Evolutionary conservation across 1,140 invertebrate species (phyloP).

Genomic region (Heliconius eleuchia): DNA sequence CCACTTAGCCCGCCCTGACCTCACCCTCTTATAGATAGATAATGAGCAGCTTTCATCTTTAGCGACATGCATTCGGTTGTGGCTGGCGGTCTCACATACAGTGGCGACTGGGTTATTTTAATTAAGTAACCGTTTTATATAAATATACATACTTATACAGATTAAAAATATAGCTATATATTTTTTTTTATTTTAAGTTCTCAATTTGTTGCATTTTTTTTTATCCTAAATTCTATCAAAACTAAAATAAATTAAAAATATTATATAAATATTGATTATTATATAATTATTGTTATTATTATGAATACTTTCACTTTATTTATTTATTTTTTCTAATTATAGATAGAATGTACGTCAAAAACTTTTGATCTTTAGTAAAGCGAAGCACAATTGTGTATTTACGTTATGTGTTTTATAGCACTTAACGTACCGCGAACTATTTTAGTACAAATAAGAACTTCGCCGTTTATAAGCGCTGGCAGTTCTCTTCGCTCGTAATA

Average conservation of each 20-base stretch:
- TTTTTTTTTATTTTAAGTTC: too few relatives aligned
- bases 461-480: constrained; percentile 18
- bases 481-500: constrained; percentile 18
- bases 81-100: not conserved
- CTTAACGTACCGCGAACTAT: constrained; percentile 22
- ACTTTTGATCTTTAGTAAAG: not conserved
- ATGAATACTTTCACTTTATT: not conserved
- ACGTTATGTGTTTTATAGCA: constrained; percentile 25
- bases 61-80: constrained; percentile 15
- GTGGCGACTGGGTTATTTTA: not conserved
- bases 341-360: not conserved
- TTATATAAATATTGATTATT: too few relatives aligned
- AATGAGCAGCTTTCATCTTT: constrained; percentile 35
- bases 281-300: not conserved
- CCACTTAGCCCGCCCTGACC: constrained; percentile 36
- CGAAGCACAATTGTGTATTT: constrained; percentile 23
- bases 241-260: too few relatives aligned
- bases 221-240: too few relatives aligned
- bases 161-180: too few relatives aligned
- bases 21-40: constrained; percentile 31
- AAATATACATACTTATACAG: not conserved
- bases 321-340: not conserved
- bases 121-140: not conserved
- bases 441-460: constrained; percentile 30
- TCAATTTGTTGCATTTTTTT: too few relatives aligned